Base-by-base conservation (phyloP, 1,140 invertebrate species). In the Cyclina sinensis region DNA sequence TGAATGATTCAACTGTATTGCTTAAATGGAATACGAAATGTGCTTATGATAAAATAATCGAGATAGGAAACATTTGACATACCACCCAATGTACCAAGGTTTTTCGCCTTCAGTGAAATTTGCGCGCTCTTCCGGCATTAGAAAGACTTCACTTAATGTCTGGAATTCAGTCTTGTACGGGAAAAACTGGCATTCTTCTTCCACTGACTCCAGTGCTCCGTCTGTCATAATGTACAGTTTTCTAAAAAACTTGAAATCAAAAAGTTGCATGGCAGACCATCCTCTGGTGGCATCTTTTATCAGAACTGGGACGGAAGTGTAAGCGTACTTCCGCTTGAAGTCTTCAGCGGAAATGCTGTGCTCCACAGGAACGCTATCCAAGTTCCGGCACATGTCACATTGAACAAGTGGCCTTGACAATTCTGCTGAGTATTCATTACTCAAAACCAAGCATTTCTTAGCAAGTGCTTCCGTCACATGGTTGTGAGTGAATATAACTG, bases 21-120 rank as follows among this genome's bases (percentile, higher is more conserved):
- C n/a, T n/a, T n/a, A n/a, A n/a, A n/a, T n/a, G n/a, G n/a, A n/a
- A n/a, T n/a, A n/a, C n/a, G n/a, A n/a, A n/a, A n/a, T n/a, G n/a
- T n/a, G n/a, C n/a, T n/a, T n/a, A n/a, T n/a, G n/a, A n/a, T n/a
- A n/a, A n/a, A n/a, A n/a, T n/a, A n/a, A n/a, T n/a, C n/a, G n/a
- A n/a, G n/a, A n/a, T n/a, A n/a, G n/a, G n/a, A n/a, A 43, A 43
- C 43, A 43, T 83, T 43, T 43, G 43, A 96, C 97, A 96, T 97
- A 98, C 98, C 98, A 99, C 37, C 98, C 98, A 88, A 99, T 97
- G 94, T 99, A 98, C 98, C 98, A 98, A 0, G 97, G 97, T 30
- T 97, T 96, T 59, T 97, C 96, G 0, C 97, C 97, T 30, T 96
- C 95, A 57, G 96, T 93, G 32, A 97, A 94, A 27, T 96, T 95